These are phyloP conservation scores for Ciconia nigra DNA, from an alignment of 2,797 vertebrate species.

Conservation along the genomic window DNA sequence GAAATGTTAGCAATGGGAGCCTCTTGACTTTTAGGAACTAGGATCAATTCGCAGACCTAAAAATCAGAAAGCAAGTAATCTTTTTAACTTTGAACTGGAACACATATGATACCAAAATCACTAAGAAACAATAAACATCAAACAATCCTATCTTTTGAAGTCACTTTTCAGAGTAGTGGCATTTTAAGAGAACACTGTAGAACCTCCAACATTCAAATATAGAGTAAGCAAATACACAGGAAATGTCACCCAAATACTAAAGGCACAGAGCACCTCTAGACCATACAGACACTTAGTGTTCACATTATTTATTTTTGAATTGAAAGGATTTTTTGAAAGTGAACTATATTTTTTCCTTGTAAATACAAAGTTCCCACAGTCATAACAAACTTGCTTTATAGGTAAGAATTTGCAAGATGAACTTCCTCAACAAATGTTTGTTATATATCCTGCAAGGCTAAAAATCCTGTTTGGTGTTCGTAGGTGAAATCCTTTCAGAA, in stretches of 20 bases:
- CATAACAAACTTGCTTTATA: conserved; percentile 35
- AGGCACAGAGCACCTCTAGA: conserved; percentile 5
- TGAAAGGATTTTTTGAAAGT: conserved; percentile 55
- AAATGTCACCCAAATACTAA: conserved; percentile 67
- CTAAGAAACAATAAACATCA: conserved; percentile 24
- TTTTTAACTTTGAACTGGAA: not conserved
- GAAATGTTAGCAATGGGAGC: not conserved
- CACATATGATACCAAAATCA: not conserved
- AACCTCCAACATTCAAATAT: conserved; percentile 45
- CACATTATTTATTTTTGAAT: conserved; percentile 61
- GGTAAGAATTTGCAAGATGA: conserved; percentile 40
- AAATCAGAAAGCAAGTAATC: not conserved
- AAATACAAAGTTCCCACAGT: conserved; percentile 28
- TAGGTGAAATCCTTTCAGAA: conserved; percentile 12
- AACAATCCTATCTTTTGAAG: not conserved
- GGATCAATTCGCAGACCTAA: not conserved
- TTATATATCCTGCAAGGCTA: not conserved
- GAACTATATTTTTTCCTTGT: conserved; percentile 42
- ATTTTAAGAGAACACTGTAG: conserved; percentile 35
- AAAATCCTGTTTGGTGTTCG: conserved; percentile 40
- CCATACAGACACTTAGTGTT: conserved; percentile 8
- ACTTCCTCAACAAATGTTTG: conserved; percentile 51
- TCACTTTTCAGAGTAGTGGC: conserved; percentile 24
- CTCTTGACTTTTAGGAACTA: not conserved
- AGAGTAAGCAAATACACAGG: conserved; percentile 57